These are phyloP conservation scores for Amphiprion clarkii DNA, from an alignment of 2,797 vertebrate species.

Conservation along the genomic window DNA sequence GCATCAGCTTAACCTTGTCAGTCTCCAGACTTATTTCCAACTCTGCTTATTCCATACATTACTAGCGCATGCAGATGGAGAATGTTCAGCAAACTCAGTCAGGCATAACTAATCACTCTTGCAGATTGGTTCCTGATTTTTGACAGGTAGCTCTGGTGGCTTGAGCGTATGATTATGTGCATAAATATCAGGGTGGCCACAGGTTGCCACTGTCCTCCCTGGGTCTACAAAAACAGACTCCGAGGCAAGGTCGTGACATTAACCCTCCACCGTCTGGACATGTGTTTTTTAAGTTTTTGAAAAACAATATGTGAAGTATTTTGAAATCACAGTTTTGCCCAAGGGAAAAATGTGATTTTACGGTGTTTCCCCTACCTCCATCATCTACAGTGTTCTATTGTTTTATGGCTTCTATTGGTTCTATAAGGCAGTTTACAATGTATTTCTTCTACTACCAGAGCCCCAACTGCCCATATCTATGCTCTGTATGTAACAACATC, in stretches of 20 bases:
- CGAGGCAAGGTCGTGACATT: conserved; percentile 66
- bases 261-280: conserved; percentile 60
- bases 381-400: conserved; percentile 14
- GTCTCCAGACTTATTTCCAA: conserved; percentile 69
- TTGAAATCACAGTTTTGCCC: conserved; percentile 18
- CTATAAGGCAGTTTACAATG: too few species aligned
- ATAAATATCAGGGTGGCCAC: conserved; percentile 79
- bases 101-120: conserved; percentile 88
- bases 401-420: conserved; percentile 3
- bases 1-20: conserved; percentile 84
- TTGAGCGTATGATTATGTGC: conserved; percentile 82
- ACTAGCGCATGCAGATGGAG: conserved; percentile 84
- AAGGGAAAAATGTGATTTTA: conserved; percentile 14
- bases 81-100: conserved; percentile 83
- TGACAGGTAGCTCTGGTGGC: conserved; percentile 81
- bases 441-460: too few species aligned
- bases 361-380: background rate
- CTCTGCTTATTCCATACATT: conserved; percentile 81
- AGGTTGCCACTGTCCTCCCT: conserved; percentile 74
- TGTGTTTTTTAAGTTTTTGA: conserved; percentile 55
- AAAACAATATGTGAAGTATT: conserved; percentile 44
- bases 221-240: conserved; percentile 50
- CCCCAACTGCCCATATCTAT: background rate
- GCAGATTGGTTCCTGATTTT: conserved; percentile 79
- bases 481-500: background rate